Percentiles rank a stretch among this genome's conserved stretches.
Evolutionary conservation across 2,113 vertebrate genomes (phyloP).

Genomic region (Microtus richardsoni): DNA sequence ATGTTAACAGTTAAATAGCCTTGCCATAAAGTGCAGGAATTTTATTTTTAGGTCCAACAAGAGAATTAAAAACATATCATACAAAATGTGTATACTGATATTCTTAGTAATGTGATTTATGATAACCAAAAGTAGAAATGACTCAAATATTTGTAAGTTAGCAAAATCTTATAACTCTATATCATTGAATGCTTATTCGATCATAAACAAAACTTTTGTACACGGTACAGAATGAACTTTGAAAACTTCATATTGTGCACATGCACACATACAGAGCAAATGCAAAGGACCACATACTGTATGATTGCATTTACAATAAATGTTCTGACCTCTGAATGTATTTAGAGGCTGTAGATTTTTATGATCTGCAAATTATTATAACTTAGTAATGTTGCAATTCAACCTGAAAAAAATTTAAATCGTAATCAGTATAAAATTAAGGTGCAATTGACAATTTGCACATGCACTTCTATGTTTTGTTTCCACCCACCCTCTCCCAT

Average conservation of each 20-base stretch:
- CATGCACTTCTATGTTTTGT: neutral
- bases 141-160: conserved; percentile 23
- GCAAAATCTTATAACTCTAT: neutral
- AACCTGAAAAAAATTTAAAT: neutral
- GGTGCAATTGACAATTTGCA: neutral
- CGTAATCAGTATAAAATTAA: neutral
- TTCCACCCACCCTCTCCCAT: neutral
- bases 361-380: conserved; percentile 5
- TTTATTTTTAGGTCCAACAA: neutral
- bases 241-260: neutral
- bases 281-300: neutral
- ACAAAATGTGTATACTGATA: neutral
- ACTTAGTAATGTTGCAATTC: neutral
- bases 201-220: conserved; percentile 30
- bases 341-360: neutral
- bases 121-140: conserved; percentile 5
- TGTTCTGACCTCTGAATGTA: conserved; percentile 9
- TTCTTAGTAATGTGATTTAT: conserved; percentile 19
- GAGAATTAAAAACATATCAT: neutral
- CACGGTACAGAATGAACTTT: neutral
- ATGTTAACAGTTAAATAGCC: neutral
- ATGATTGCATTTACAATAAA: neutral
- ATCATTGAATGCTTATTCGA: neutral
- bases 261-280: neutral
- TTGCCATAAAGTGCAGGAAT: neutral